Evolutionary conservation across 2,113 vertebrate species (phyloP), one percentile per base, ranked within the genome.

Genomic region (Reinhardtius hippoglossoides): DNA sequence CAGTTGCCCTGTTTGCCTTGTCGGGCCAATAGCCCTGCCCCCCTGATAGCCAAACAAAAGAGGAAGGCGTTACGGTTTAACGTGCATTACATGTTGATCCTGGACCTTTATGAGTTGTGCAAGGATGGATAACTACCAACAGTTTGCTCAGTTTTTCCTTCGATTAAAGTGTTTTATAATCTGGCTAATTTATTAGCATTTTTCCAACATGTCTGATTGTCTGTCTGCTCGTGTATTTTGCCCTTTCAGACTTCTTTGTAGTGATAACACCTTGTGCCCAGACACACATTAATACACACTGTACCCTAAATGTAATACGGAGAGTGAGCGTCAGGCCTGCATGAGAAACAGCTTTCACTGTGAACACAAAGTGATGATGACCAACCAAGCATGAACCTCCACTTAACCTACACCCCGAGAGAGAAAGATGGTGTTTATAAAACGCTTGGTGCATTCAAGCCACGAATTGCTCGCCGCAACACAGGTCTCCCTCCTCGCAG

Each of bases 341-440:
- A 42, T 26, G 40, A 48, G 44, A 60, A 62, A 63, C 55, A 57
- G 71, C 42, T 71, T 76, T 72, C 71, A 55, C 78, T 79, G 6
- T n/a, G 8, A 86, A 78, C 77, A 66, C 64, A 74, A 63, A 71
- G 78, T 72, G 71, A 82, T 70, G 74, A 74, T 68, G 74, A 56
- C 61, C 76, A 80, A 55, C 85, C 80, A 76, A 83, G 89, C 89
- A 65, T 91, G 78, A 90, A 78, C 65, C 76, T 79, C 77, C 86
- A 87, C 76, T 54, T 54, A 54, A 54, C 46, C 46, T 0, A 20
- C 46, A 9, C 46, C 46, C 46, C 54, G 13, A 13, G n/a, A 67
- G 24, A 52, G 71, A 46, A 31, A 72, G 67, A 75, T n/a, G 55
- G 60, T 31, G 61, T 67, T 82, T 2, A 0, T 57, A 74, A 74